phyloP scores from a whole-genome alignment of 2,888 invertebrate species.

The Polyommatus icarus region DNA sequence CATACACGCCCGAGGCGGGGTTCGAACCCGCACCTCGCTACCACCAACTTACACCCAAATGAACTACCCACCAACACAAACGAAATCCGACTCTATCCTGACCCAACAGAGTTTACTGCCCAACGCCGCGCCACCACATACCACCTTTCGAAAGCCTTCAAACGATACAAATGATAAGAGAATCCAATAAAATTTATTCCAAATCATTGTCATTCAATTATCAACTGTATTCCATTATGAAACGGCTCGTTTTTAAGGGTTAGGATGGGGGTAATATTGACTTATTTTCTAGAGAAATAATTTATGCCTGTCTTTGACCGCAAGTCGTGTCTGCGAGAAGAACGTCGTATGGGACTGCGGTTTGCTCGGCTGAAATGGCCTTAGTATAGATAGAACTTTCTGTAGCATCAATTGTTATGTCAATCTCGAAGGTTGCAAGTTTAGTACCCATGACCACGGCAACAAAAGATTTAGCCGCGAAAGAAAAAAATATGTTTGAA shows the following conservation, averaged over 20 bases:
- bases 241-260: constrained; percentile 41
- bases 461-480: neutral
- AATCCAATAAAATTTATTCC: constrained; percentile 52
- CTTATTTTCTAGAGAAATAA: constrained; percentile 52
- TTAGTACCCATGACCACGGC: neutral
- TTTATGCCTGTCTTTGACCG: constrained; percentile 58
- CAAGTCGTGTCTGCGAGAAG: constrained; percentile 37
- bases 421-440: neutral
- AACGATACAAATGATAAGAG: constrained; percentile 52
- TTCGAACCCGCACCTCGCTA: constrained; percentile 55
- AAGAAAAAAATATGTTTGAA: neutral
- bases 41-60: constrained; percentile 41
- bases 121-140: constrained; percentile 38
- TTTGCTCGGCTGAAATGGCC: neutral
- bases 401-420: constrained; percentile 25
- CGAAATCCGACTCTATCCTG: constrained; percentile 35
- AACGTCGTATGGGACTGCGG: constrained; percentile 33
- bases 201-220: constrained; percentile 40
- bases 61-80: constrained; percentile 34
- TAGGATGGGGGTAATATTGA: constrained; percentile 44
- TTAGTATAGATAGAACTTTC: neutral
- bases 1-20: constrained; percentile 56
- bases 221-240: constrained; percentile 28
- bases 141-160: constrained; percentile 40
- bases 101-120: constrained; percentile 31